Percentiles rank a stretch among this genome's conserved stretches.
phyloP scores from a whole-genome alignment of 2,113 vertebrate species.

The Rhynchopsitta pachyrhyncha region DNA sequence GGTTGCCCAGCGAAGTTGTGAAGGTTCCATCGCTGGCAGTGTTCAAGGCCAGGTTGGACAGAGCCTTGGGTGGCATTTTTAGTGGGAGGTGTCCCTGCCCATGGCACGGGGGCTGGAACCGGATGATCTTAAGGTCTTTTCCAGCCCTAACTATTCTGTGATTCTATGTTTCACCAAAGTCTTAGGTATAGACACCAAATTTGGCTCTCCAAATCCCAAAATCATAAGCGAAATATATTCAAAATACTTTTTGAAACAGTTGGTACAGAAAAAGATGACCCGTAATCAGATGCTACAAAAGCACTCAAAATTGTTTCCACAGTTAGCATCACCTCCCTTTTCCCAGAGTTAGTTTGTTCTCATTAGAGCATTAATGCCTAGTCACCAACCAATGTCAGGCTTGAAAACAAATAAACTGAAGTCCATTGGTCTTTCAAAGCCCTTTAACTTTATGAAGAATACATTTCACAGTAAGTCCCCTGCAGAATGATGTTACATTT shows the following conservation, averaged over 20 bases:
- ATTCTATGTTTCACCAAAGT: background rate
- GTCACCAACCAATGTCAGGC: background rate
- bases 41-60: too few relatives aligned
- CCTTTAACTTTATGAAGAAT: background rate
- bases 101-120: too few relatives aligned
- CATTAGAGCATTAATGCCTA: accelerated
- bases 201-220: background rate
- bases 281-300: background rate
- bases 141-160: too few relatives aligned
- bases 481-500: accelerated
- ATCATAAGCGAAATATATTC: background rate
- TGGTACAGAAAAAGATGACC: background rate
- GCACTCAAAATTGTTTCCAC: background rate
- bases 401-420: background rate
- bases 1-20: too few relatives aligned
- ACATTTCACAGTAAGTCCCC: background rate
- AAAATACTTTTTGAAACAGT: background rate
- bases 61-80: too few relatives aligned
- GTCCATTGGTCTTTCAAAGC: background rate
- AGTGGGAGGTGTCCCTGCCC: too few relatives aligned
- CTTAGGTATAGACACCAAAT: background rate
- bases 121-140: too few relatives aligned
- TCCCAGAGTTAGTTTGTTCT: background rate
- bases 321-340: background rate
- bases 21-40: too few relatives aligned